Evolutionary conservation across 1,140 invertebrate species (phyloP), one percentile per base, ranked within the genome.

Genomic region (Drosophila sp.): DNA sequence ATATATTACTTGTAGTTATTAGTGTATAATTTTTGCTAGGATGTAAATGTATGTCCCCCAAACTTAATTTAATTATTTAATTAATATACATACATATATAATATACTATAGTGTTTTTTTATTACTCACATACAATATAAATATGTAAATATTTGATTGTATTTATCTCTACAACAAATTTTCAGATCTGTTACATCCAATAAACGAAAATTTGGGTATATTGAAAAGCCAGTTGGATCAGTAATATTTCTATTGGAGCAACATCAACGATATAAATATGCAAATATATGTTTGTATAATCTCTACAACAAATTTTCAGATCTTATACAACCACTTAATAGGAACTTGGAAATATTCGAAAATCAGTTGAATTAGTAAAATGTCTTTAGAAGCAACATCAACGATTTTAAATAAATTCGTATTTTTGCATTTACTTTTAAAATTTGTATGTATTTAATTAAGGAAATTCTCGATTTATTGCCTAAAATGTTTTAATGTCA

Each of bases 41-140:
- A 86, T 86, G 82, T 86, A 84, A 84, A 86, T 86, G 81, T 86
- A 86, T 86, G 78, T 86, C 81, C 81, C 81, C 86, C 82, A 86
- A 80, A 86, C 78, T 84, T 87, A 89, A 87, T 87, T 87, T 87
- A 87, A 87, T 89, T 89, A 87, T 87, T 87, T 87, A 89, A 87
- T 74, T 87, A 89, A 87, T 89, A 89, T 89, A 83, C 79, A 87
- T 82, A 86, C 65, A 87, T 79, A 87, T 89, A 87, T 89, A 69
- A 89, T 82, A 87, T 79, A 83, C 43, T 69, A 83, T 36, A 41
- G 7, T 45, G 43, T 70, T 72, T 69, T n/a, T 59, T 63, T 45
- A 11, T 29, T 18, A 29, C 45, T 45, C n/a, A 8, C 27, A 13
- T 25, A 21, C 2, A 13, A 27, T 51, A 36, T 25, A 6, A 46